phyloP scores from a whole-genome alignment of 2,888 invertebrate species.

The Smittia sp. region DNA sequence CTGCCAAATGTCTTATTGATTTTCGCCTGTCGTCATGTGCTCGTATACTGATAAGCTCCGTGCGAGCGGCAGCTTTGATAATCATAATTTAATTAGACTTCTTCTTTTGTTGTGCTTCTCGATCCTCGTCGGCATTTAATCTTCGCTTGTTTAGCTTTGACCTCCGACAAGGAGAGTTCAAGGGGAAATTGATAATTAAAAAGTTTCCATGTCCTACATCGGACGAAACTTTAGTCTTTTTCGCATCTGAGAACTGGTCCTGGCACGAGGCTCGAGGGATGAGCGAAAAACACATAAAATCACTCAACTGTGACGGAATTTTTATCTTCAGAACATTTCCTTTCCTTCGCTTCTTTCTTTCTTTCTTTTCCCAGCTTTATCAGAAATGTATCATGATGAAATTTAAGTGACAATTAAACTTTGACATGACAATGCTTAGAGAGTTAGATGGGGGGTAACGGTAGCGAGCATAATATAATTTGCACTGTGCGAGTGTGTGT shows the following conservation, averaged over 20 bases:
- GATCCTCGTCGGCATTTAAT: too few relatives aligned
- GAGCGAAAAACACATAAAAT: not conserved
- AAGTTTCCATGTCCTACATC: slow-evolving; percentile 24
- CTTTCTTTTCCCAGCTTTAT: not conserved
- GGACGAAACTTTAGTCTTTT: not conserved
- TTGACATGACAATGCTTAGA: slow-evolving; percentile 8
- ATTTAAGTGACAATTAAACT: slow-evolving; percentile 36
- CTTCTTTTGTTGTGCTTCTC: not conserved
- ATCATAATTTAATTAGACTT: slow-evolving; percentile 38
- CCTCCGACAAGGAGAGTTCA: slow-evolving; percentile 24
- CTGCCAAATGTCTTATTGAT: not conserved
- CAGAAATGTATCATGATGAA: slow-evolving; percentile 11
- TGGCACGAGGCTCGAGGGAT: not conserved
- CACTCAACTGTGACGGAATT: slow-evolving; percentile 25
- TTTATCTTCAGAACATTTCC: not conserved
- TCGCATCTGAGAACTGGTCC: not conserved
- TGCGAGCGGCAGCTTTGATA: slow-evolving; percentile 33
- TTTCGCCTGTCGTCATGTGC: not conserved
- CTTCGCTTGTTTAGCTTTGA: not conserved
- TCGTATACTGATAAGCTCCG: slow-evolving; percentile 7
- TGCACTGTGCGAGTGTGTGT: not conserved
- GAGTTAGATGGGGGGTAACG: not conserved
- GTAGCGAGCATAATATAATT: not conserved
- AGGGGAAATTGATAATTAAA: slow-evolving; percentile 40
- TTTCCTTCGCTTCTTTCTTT: not conserved